Conservation (phyloP, 2,888 invertebrate species). For the Leptothorax acervorum region DNA sequence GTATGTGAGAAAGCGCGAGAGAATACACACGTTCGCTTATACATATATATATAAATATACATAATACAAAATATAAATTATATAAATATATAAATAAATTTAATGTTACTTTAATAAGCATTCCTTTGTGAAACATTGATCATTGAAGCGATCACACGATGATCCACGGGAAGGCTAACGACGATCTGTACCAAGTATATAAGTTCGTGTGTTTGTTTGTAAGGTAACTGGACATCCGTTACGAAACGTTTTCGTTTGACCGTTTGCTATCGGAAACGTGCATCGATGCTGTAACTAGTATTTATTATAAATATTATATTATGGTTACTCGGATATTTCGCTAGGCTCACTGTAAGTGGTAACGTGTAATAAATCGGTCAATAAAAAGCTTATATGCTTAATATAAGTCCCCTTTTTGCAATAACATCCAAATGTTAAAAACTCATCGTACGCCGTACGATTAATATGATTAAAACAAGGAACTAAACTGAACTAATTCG, state of each 20-base stretch:
- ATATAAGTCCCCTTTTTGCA: constrained; percentile 53
- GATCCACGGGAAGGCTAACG: constrained; percentile 47
- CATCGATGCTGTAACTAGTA: constrained; percentile 84
- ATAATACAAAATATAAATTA: constrained; percentile 75
- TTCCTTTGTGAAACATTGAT: constrained; percentile 73
- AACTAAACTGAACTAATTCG: not conserved
- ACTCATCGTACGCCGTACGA: too few species aligned
- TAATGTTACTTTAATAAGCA: constrained; percentile 79
- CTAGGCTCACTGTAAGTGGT: constrained; percentile 85
- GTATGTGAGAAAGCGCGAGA: constrained; percentile 57
- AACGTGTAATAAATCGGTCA: constrained; percentile 85
- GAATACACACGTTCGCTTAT: constrained; percentile 79
- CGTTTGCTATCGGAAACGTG: constrained; percentile 77
- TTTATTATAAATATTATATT: constrained; percentile 78
- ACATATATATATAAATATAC: constrained; percentile 63
- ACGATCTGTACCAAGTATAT: constrained; percentile 78
- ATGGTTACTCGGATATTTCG: constrained; percentile 81
- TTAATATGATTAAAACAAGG: not conserved
- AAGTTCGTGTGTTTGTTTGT: constrained; percentile 82
- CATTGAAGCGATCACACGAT: constrained; percentile 55
- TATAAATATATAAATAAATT: constrained; percentile 79
- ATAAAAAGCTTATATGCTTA: constrained; percentile 85
- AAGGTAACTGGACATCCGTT: constrained; percentile 78
- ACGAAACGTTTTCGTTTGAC: constrained; percentile 78
- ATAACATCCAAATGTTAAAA: not conserved